Evolutionary conservation across 1,140 invertebrate species (phyloP).

Genomic region (Drosophila jambulina): DNA sequence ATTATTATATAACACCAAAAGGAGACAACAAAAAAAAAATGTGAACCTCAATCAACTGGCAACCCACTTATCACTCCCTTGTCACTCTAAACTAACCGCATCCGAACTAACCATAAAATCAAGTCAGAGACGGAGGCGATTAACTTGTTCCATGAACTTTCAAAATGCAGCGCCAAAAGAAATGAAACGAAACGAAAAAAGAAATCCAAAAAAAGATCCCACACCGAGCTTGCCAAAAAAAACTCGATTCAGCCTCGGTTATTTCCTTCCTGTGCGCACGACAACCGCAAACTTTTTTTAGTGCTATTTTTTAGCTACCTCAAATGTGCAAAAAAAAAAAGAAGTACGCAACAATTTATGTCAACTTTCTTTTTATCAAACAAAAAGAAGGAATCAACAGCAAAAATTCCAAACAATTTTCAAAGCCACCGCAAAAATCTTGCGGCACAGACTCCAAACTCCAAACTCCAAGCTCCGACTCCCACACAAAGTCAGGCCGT

Average conservation of each 20-base stretch:
- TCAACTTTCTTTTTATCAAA: constrained; percentile 83
- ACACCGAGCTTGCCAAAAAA: constrained; percentile 61
- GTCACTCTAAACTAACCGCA: constrained; percentile 41
- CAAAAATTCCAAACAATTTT: constrained; percentile 73
- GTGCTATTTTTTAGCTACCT: constrained; percentile 45
- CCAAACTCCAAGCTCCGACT: constrained; percentile 24
- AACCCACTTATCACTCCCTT: constrained; percentile 47
- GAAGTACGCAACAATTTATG: constrained; percentile 73
- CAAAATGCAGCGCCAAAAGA: constrained; percentile 67
- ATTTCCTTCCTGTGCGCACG: constrained; percentile 75
- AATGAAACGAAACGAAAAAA: constrained; percentile 27
- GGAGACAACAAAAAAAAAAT: not conserved
- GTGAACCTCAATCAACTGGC: constrained; percentile 21
- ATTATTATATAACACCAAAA: constrained; percentile 14
- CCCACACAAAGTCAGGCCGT: constrained; percentile 74
- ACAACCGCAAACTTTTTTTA: constrained; percentile 42
- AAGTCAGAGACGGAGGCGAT: constrained; percentile 57
- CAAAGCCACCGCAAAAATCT: constrained; percentile 78
- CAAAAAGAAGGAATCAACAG: constrained; percentile 73
- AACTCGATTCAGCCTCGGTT: constrained; percentile 38
- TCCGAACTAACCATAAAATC: constrained; percentile 24
- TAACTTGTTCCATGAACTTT: constrained; percentile 76
- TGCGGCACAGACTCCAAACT: constrained; percentile 40
- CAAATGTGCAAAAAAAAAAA: constrained; percentile 46
- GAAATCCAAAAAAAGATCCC: constrained; percentile 64